Conservation (phyloP, 2,113 vertebrate species). For the Pholis gunnellus region DNA sequence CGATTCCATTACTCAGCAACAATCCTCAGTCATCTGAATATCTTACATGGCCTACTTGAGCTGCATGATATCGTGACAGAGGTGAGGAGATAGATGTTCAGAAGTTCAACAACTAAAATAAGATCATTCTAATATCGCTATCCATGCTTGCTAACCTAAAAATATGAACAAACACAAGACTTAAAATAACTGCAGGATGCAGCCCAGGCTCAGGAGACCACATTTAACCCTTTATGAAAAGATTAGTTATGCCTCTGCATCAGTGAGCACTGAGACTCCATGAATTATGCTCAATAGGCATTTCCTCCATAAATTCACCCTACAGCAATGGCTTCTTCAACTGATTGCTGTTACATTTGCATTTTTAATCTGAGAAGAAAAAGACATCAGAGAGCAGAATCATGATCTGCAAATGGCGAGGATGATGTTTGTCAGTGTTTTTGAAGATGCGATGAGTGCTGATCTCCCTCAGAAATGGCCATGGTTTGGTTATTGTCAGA, state of each 20-base stretch:
- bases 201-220: neutral
- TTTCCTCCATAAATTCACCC: neutral
- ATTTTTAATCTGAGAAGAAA: too few relatives aligned
- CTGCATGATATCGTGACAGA: too few relatives aligned
- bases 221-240: neutral
- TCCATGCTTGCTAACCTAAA: neutral
- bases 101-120: neutral
- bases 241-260: neutral
- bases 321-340: neutral
- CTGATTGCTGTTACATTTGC: too few relatives aligned
- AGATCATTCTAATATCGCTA: neutral
- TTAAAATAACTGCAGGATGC: neutral
- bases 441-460: neutral
- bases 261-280: neutral
- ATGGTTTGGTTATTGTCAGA: neutral
- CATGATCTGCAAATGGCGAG: neutral
- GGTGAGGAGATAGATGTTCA: neutral
- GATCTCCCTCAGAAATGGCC: neutral
- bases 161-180: neutral
- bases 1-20: neutral
- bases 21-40: neutral
- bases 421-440: neutral
- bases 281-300: neutral
- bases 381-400: neutral
- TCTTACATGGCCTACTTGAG: too few relatives aligned